phyloP scores from a whole-genome alignment of 2,888 invertebrate genomes.

The Argyra leucocephala region DNA sequence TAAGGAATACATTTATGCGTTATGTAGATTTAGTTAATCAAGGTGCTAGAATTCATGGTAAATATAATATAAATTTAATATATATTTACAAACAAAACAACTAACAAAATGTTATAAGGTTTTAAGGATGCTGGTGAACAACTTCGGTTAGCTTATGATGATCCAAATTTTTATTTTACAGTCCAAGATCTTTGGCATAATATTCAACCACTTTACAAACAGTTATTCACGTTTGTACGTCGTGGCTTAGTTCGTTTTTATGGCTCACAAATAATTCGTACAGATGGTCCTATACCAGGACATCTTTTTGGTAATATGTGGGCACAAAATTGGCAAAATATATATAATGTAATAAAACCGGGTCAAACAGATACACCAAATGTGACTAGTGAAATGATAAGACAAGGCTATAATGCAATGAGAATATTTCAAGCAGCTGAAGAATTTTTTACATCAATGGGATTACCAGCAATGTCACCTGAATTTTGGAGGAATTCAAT shows the following conservation, averaged over 20 bases:
- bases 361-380: conserved; percentile 60
- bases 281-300: conserved; percentile 72
- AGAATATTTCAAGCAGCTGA: conserved; percentile 75
- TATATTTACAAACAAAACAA: background rate
- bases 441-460: conserved; percentile 72
- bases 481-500: conserved; percentile 79
- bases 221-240: conserved; percentile 74
- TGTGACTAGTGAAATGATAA: conserved; percentile 66
- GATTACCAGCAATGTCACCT: conserved; percentile 67
- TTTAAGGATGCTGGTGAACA: conserved; percentile 72
- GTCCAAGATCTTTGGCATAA: conserved; percentile 52
- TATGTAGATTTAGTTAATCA: conserved; percentile 71
- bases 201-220: conserved; percentile 66
- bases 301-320: conserved; percentile 79
- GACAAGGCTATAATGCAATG: conserved; percentile 63
- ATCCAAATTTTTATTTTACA: conserved; percentile 53
- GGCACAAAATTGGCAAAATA: conserved; percentile 73
- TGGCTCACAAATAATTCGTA: conserved; percentile 49
- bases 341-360: conserved; percentile 64
- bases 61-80: conserved; percentile 13
- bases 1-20: conserved; percentile 66
- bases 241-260: conserved; percentile 55
- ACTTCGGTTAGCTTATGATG: conserved; percentile 67
- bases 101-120: conserved; percentile 10
- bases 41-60: conserved; percentile 66